These are phyloP conservation scores for Spheniscus mendiculus DNA, from an alignment of 2,113 vertebrate species.

Conservation along the genomic window DNA sequence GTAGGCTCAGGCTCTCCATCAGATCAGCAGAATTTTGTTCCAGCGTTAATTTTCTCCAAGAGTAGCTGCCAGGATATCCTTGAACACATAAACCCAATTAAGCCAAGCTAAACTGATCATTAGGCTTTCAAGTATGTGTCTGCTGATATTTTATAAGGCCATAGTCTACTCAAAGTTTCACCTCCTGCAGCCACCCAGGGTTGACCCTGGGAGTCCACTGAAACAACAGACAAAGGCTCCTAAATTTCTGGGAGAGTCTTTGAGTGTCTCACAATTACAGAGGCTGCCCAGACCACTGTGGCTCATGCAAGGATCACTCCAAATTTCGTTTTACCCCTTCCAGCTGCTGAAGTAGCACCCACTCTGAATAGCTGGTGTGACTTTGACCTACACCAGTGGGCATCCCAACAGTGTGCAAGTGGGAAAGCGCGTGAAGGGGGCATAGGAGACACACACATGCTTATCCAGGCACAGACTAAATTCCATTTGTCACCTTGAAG, in stretches of 20 bases:
- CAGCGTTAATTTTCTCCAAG: slow-evolving; percentile 49
- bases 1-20: neutral
- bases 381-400: neutral
- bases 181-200: slow-evolving; percentile 42
- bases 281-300: neutral
- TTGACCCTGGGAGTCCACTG: slow-evolving; percentile 3
- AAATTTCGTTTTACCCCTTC: neutral
- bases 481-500: neutral
- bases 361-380: neutral
- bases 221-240: slow-evolving; percentile 27
- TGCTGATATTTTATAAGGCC: slow-evolving; percentile 65
- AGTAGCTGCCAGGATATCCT: slow-evolving; percentile 60
- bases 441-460: neutral
- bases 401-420: neutral
- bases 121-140: slow-evolving; percentile 62
- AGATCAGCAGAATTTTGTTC: slow-evolving; percentile 27
- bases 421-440: fast-evolving
- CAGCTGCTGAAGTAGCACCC: neutral
- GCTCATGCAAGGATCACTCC: neutral
- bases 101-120: slow-evolving; percentile 57
- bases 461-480: neutral
- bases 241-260: slow-evolving; percentile 3
- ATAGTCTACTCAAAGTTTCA: slow-evolving; percentile 48
- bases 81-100: slow-evolving; percentile 62
- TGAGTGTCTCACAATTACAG: neutral